Evolutionary conservation across 2,797 vertebrate genomes (phyloP), one percentile per base, ranked within the genome.

Genomic region (Myotis daubentonii): DNA sequence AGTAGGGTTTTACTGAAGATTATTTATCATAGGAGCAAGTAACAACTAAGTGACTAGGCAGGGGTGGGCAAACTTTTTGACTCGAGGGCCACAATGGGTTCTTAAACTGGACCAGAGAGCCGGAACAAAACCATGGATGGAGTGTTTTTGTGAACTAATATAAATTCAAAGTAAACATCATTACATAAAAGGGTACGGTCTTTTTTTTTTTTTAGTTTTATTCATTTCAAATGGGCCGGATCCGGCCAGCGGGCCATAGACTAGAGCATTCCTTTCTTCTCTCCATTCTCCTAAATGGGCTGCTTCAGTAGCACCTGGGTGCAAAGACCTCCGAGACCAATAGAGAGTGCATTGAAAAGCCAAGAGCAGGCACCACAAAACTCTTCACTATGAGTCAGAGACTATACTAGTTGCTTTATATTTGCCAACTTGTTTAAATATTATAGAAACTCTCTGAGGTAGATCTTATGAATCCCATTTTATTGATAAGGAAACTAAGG

Each of bases 271-370:
- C 20, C 78, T 30, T 91, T 71, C 20, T 25, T 20, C 4, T 8
- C 25, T 11, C 6, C 19, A 47, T 80, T 44, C 6, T 68, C 23
- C 12, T 90, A 83, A 91, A 53, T 2, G 47, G 75, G 2, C 15
- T 79, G 78, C 44, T 95, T 96, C 82, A n/a, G 22, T 17, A 93
- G 4, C 47, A 92, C 85, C 38, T 44, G 83, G 19, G 71, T 79
- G 66, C 49, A 79, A 84, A 91, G 57, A 47, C 11, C 53, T 62
- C 28, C 36, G 55, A 41, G 25, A 85, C 71, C 33, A 62, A 53
- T 23, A 78, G n/a, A 49, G 41, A 94, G 30, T 82, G 68, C 79
- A 13, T 88, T 85, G 65, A 84, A 53, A 87, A 75, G 41, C 12
- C 28, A 65, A 53, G 10, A 57, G 36, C 8, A 60, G 30, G 65